phyloP scores from a whole-genome alignment of 2,113 vertebrate genomes.

The Marcusenius ussheri region DNA sequence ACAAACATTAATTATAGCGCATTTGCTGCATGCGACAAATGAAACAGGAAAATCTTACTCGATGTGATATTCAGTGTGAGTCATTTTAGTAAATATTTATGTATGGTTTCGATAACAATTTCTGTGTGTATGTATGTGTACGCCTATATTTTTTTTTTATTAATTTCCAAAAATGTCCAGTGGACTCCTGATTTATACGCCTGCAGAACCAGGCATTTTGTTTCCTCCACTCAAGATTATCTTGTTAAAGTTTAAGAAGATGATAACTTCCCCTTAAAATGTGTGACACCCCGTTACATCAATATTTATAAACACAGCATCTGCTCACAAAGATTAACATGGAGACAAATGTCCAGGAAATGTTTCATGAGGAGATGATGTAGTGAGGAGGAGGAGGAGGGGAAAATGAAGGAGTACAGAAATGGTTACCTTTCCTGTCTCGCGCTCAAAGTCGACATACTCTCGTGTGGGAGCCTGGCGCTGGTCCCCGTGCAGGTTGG shows the following conservation, averaged over 20 bases:
- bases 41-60: neutral
- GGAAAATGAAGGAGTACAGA: neutral
- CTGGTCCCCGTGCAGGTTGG: conserved; percentile 94
- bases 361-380: neutral
- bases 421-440: conserved; percentile 86
- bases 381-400: neutral
- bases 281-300: neutral
- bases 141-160: neutral
- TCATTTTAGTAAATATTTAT: neutral
- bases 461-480: conserved; percentile 91
- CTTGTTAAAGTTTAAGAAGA: neutral
- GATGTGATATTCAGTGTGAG: neutral
- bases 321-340: neutral
- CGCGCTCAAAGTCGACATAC: conserved; percentile 96
- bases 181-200: neutral
- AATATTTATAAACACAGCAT: neutral
- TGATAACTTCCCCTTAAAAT: neutral
- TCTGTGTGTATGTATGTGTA: neutral
- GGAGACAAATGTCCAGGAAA: neutral
- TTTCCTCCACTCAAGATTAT: neutral
- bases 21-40: neutral
- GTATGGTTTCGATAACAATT: neutral
- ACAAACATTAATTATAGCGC: neutral
- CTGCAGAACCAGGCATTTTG: neutral
- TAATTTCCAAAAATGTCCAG: neutral